phyloP scores from a whole-genome alignment of 2,113 vertebrate genomes.

The Colaptes auratus region DNA sequence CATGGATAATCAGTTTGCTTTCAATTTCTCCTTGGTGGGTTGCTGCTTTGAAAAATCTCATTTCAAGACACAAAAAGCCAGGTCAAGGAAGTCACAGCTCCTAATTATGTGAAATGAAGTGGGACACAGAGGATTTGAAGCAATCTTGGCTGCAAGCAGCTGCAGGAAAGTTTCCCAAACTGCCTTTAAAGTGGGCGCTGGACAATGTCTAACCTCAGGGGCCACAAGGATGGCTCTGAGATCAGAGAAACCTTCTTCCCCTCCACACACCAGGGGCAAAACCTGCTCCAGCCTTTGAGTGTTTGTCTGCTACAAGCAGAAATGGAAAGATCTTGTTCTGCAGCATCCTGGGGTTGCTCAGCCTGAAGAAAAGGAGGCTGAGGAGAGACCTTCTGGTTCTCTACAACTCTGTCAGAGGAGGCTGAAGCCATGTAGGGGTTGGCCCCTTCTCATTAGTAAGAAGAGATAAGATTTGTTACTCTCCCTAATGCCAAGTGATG shows the following conservation, averaged over 20 bases:
- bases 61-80: constrained; percentile 18
- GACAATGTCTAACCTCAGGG: background rate
- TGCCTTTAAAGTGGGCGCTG: background rate
- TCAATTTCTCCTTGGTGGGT: background rate
- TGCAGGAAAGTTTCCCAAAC: background rate
- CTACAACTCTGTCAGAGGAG: too few species aligned
- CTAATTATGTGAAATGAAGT: background rate
- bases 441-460: too few species aligned
- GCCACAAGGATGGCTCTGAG: background rate
- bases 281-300: background rate
- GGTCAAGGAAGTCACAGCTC: constrained; percentile 8
- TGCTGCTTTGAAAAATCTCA: constrained; percentile 8
- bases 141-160: background rate
- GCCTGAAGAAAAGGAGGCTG: too few species aligned
- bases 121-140: background rate
- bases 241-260: background rate
- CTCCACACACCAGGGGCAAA: background rate
- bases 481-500: too few species aligned
- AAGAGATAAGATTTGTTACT: too few species aligned
- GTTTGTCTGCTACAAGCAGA: background rate
- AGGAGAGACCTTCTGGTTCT: too few species aligned
- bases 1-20: constrained; percentile 3
- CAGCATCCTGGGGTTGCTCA: background rate
- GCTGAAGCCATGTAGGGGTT: too few species aligned
- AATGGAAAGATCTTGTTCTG: background rate